These are phyloP conservation scores for Alces alces DNA, from an alignment of 2,113 vertebrate genomes.

Conservation along the genomic window DNA sequence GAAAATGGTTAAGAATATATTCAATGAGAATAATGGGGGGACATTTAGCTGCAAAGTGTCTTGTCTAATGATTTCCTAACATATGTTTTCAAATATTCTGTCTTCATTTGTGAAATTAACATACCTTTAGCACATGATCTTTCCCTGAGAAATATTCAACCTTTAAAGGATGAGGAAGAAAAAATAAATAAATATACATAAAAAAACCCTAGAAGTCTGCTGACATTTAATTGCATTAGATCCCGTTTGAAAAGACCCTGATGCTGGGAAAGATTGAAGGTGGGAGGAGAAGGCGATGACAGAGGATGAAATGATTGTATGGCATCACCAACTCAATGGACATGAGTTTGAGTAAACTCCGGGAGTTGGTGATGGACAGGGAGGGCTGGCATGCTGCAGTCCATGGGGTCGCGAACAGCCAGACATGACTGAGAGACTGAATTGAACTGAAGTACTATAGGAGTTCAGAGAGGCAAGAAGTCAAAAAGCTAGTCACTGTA, in stretches of 20 bases:
- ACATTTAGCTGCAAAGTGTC: not conserved
- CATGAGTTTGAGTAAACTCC: not conserved
- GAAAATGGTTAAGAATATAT: not conserved
- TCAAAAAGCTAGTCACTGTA: not conserved
- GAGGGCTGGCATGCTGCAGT: accelerated
- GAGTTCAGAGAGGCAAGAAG: not conserved
- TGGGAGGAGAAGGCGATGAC: not conserved
- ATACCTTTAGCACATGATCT: not conserved
- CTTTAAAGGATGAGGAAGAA: not conserved
- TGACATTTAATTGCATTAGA: not conserved
- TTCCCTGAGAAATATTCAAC: not conserved
- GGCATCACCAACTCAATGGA: not conserved
- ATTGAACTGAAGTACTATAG: not conserved
- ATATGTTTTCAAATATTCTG: not conserved
- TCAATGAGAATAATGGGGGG: not conserved
- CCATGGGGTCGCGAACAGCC: accelerated
- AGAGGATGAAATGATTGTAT: not conserved
- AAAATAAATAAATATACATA: not conserved
- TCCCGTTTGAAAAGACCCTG: not conserved
- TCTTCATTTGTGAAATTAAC: not conserved
- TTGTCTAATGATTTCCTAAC: not conserved
- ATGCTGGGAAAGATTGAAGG: not conserved
- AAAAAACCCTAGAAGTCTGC: not conserved
- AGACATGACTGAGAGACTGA: not conserved
- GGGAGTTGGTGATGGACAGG: not conserved